A percentile compares a stretch with the other conserved stretches of the same genome.
Conservation (phyloP, 2,888 invertebrate genomes). For the Chrysolina oricalcia region DNA sequence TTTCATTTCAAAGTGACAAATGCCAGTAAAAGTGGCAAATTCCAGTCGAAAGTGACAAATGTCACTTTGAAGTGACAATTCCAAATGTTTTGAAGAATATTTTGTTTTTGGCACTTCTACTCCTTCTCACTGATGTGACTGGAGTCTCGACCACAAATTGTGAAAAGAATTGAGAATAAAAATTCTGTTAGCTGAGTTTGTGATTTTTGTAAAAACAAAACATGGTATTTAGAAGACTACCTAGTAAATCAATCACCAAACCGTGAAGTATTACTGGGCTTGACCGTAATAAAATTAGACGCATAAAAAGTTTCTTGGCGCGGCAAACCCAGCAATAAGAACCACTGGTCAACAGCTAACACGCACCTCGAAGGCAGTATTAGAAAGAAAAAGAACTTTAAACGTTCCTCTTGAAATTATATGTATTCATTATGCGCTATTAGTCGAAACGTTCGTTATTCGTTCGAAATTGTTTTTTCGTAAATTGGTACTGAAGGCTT, state of each 20-base stretch:
- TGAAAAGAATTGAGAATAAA: no score
- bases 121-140: no score
- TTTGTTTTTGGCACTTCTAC: no score
- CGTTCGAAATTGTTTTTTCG: constrained; percentile 58
- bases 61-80: no score
- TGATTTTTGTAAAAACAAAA: neutral
- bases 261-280: constrained; percentile 5
- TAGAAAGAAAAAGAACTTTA: constrained; percentile 48
- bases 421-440: constrained; percentile 65
- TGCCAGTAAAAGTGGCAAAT: no score
- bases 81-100: no score
- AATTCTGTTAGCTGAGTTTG: no score
- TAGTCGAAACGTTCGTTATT: constrained; percentile 63
- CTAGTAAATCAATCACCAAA: constrained; percentile 7
- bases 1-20: no score
- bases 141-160: no score
- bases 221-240: neutral
- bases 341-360: constrained; percentile 40
- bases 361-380: constrained; percentile 39
- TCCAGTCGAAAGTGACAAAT: no score
- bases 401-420: constrained; percentile 58
- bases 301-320: neutral
- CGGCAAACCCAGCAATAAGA: constrained; percentile 27
- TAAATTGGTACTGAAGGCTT: constrained; percentile 47
- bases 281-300: constrained; percentile 20